These are phyloP conservation scores for Hydraecia micacea DNA, from an alignment of 2,888 invertebrate genomes.

Conservation along the genomic window DNA sequence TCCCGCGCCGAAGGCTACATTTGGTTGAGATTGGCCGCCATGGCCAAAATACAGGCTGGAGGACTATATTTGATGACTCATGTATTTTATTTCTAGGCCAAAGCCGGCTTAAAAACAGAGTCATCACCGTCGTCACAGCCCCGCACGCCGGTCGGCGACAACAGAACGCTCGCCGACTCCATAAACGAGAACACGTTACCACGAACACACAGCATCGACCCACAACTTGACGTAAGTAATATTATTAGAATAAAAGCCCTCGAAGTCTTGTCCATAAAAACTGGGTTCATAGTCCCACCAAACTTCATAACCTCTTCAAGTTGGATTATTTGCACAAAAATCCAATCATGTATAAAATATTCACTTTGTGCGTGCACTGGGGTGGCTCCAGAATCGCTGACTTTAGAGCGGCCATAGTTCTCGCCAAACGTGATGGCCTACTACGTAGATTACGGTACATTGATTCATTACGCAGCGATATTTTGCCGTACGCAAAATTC, in stretches of 20 bases:
- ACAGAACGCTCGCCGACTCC: conserved; percentile 82
- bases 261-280: neutral
- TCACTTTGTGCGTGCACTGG: neutral
- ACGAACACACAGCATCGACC: conserved; percentile 85
- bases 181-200: conserved; percentile 82
- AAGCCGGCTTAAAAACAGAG: conserved; percentile 86
- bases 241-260: neutral
- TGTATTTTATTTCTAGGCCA: conserved; percentile 76
- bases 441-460: neutral
- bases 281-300: neutral
- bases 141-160: conserved; percentile 84
- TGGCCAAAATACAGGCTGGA: neutral
- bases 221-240: conserved; percentile 82
- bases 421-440: too few species aligned
- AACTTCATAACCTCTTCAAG: neutral
- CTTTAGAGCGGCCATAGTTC: neutral
- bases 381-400: neutral
- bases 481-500: neutral
- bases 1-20: neutral
- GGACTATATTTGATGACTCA: neutral
- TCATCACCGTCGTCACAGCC: conserved; percentile 81
- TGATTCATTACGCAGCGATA: neutral
- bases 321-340: neutral
- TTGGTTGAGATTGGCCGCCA: neutral
- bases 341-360: neutral